Percentiles rank a stretch among this genome's conserved stretches.
Evolutionary conservation across 1,140 invertebrate genomes (phyloP).

Genomic region (Frieseomelitta varia): DNA sequence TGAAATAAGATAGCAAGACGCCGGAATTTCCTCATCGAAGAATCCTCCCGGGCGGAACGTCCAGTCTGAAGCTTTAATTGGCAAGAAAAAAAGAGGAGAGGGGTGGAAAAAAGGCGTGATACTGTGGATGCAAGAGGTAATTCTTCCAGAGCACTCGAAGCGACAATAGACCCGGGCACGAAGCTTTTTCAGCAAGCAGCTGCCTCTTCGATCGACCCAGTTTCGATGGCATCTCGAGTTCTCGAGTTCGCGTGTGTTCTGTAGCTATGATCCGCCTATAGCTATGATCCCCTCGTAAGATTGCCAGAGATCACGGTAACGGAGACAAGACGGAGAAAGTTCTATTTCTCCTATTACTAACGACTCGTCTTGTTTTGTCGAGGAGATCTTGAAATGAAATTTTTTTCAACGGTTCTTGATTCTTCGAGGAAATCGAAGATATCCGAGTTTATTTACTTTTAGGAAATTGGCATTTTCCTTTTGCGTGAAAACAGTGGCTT

Average conservation of each 20-base stretch:
- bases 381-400: too few species aligned
- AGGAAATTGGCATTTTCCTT: too few species aligned
- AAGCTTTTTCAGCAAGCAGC: conserved; percentile 57
- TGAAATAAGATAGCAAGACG: conserved; percentile 49
- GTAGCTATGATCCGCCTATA: not conserved
- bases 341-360: too few species aligned
- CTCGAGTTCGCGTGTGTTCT: conserved; percentile 19
- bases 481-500: too few species aligned
- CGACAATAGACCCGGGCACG: conserved; percentile 53
- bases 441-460: too few species aligned
- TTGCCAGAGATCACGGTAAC: not conserved
- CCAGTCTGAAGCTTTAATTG: conserved; percentile 56
- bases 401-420: too few species aligned
- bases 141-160: conserved; percentile 53
- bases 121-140: conserved; percentile 46
- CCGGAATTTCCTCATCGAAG: conserved; percentile 49
- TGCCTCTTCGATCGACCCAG: conserved; percentile 61
- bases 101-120: conserved; percentile 7
- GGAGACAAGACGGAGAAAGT: not conserved
- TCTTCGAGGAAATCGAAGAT: too few species aligned
- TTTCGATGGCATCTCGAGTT: conserved; percentile 58
- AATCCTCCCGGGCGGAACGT: conserved; percentile 21
- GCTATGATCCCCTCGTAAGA: not conserved
- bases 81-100: conserved; percentile 11
- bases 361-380: too few species aligned